phyloP scores from a whole-genome alignment of 2,113 vertebrate genomes.

The Abramis brama region DNA sequence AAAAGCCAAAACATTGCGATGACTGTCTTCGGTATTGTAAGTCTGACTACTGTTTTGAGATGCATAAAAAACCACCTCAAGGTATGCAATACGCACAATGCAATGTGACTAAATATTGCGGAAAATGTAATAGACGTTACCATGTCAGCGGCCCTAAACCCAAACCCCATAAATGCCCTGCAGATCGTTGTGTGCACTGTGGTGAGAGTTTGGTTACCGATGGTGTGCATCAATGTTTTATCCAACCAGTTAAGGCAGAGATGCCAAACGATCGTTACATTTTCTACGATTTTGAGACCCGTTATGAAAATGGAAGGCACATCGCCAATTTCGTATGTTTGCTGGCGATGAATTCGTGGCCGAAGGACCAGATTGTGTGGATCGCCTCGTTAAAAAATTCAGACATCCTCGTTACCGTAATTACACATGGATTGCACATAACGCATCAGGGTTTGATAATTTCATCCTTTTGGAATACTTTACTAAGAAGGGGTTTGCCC shows the following conservation, averaged over 20 bases:
- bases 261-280: background rate
- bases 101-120: too few relatives aligned
- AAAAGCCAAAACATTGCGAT: too few relatives aligned
- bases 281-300: background rate
- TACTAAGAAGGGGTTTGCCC: background rate
- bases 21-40: too few relatives aligned
- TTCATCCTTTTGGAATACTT: background rate
- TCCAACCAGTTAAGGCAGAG: background rate
- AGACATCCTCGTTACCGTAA: background rate
- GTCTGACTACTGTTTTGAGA: too few relatives aligned
- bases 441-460: conserved; percentile 6
- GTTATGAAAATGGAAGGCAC: background rate
- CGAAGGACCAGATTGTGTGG: background rate
- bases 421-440: background rate
- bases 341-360: background rate
- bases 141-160: too few relatives aligned
- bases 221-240: background rate
- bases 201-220: background rate
- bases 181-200: too few relatives aligned
- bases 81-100: too few relatives aligned
- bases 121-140: too few relatives aligned
- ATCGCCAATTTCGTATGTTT: background rate
- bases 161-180: too few relatives aligned
- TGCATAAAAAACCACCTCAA: too few relatives aligned
- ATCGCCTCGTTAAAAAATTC: background rate